Evolutionary conservation across 2,113 vertebrate genomes (phyloP).

Genomic region (Psettodes erumei): DNA sequence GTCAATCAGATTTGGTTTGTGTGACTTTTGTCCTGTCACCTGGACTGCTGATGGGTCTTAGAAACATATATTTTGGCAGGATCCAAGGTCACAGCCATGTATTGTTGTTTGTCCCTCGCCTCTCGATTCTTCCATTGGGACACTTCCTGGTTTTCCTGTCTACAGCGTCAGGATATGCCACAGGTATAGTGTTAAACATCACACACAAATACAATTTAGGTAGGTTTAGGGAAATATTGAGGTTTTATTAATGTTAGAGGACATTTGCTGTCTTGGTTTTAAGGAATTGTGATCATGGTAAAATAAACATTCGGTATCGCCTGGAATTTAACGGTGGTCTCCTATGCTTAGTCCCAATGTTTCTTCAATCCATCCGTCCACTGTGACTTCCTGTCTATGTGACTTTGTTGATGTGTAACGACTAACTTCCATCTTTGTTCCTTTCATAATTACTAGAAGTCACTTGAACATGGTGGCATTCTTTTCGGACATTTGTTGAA

Average conservation of each 20-base stretch:
- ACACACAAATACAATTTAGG: neutral
- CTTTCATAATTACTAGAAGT: no score
- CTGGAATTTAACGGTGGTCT: neutral
- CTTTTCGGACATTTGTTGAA: no score
- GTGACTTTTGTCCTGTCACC: neutral
- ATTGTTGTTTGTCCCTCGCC: neutral
- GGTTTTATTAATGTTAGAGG: neutral
- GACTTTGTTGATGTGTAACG: no score
- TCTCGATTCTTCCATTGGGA: neutral
- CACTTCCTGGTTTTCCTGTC: neutral
- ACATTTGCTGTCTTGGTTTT: neutral
- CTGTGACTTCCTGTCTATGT: no score
- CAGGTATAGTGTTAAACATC: neutral
- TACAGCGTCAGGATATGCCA: neutral
- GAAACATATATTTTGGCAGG: neutral
- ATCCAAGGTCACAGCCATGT: neutral
- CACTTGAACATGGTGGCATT: no score
- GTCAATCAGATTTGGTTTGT: conserved; percentile 2
- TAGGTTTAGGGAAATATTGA: neutral
- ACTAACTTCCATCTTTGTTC: no score
- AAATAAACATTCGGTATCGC: no score
- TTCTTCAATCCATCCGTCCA: no score
- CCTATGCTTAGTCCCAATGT: neutral
- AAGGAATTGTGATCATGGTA: neutral
- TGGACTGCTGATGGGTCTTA: neutral